phyloP scores from a whole-genome alignment of 1,140 invertebrate genomes.

The Steinernema khuongi region DNA sequence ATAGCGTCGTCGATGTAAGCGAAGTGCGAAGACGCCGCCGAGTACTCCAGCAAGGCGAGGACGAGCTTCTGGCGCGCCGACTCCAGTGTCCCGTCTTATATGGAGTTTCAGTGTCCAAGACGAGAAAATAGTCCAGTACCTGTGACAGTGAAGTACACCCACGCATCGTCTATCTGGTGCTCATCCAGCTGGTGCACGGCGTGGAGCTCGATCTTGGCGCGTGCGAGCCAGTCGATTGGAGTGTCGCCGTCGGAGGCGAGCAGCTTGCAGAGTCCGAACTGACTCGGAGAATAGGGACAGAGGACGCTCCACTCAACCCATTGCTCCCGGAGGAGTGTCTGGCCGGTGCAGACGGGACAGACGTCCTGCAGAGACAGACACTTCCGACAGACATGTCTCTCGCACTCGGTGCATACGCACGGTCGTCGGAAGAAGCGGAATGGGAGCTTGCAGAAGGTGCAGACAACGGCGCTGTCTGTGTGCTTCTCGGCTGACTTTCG shows the following conservation, averaged over 20 bases:
- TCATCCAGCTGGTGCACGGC: background rate
- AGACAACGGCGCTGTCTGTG: background rate
- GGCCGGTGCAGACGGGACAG: background rate
- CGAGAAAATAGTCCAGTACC: background rate
- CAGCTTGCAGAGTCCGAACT: background rate
- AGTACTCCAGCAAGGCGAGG: background rate
- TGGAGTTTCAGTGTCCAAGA: background rate
- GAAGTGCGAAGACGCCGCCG: background rate
- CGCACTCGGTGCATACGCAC: background rate
- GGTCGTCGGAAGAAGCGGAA: background rate
- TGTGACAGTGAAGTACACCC: background rate
- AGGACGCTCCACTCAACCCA: conserved; percentile 7
- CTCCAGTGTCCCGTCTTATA: background rate
- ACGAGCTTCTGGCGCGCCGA: background rate
- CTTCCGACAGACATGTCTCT: background rate
- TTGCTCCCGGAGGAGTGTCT: background rate
- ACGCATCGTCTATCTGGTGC: conserved; percentile 1
- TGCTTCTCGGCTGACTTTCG: background rate
- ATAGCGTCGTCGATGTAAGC: conserved; percentile 1
- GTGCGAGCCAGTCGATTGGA: background rate
- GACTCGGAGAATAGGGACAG: background rate
- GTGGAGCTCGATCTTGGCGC: background rate
- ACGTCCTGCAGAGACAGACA: background rate
- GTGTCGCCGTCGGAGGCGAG: background rate
- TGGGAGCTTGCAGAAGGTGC: background rate